Percentiles rank a stretch among this genome's conserved stretches.
phyloP scores from a whole-genome alignment of 2,888 invertebrate genomes.

The Zele albiditarsus region DNA sequence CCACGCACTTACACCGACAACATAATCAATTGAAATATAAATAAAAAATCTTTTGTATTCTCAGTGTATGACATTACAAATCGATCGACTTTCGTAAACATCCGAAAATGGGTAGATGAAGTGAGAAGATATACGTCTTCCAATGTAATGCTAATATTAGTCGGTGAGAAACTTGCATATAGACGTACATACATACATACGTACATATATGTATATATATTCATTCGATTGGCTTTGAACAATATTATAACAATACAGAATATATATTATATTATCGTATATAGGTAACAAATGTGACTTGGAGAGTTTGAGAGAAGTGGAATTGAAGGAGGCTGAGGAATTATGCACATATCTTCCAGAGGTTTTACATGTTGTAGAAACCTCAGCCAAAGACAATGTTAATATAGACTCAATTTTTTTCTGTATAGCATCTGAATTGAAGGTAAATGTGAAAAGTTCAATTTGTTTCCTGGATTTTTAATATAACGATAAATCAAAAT shows the following conservation, averaged over 20 bases:
- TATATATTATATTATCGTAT: slow-evolving; percentile 43
- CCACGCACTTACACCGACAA: neutral
- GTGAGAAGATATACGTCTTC: slow-evolving; percentile 94
- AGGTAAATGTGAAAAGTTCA: slow-evolving; percentile 74
- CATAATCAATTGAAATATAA: neutral
- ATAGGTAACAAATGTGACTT: slow-evolving; percentile 90
- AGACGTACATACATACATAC: neutral
- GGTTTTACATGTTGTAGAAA: slow-evolving; percentile 89
- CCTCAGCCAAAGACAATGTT: slow-evolving; percentile 92
- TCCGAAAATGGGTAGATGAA: slow-evolving; percentile 97
- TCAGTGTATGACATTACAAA: slow-evolving; percentile 96
- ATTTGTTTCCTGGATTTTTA: too few relatives aligned
- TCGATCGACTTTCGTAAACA: slow-evolving; percentile 89
- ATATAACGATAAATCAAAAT: too few relatives aligned
- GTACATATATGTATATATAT: neutral
- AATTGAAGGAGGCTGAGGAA: slow-evolving; percentile 88
- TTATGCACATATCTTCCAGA: slow-evolving; percentile 91
- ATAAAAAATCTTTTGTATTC: slow-evolving; percentile 57
- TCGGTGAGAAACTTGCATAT: slow-evolving; percentile 77
- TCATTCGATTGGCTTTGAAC: neutral
- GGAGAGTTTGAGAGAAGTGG: slow-evolving; percentile 86
- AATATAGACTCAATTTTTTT: slow-evolving; percentile 93
- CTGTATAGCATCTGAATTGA: slow-evolving; percentile 89
- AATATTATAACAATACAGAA: neutral
- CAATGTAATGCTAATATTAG: slow-evolving; percentile 90